These are phyloP conservation scores for Euglossa dilemma DNA, from an alignment of 1,140 invertebrate genomes.

Conservation along the genomic window DNA sequence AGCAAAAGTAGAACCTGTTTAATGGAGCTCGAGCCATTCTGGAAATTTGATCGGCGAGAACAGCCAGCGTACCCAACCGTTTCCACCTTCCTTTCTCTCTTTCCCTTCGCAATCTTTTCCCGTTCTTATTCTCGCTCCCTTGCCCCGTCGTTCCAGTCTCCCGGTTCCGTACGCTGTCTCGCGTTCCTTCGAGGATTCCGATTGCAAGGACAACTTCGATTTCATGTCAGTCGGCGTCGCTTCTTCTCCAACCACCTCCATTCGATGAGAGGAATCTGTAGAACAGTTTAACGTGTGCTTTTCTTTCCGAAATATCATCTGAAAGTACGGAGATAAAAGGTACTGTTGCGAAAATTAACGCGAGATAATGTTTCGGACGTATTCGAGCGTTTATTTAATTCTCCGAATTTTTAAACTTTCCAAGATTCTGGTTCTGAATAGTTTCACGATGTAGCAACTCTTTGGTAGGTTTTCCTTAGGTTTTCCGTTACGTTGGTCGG, in stretches of 20 bases:
- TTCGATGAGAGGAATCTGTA: slow-evolving; percentile 25
- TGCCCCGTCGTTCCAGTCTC: slow-evolving; percentile 45
- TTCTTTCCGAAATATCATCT: no score
- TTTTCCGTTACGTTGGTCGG: background rate
- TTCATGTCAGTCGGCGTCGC: slow-evolving; percentile 72
- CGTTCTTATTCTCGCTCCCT: slow-evolving; percentile 59
- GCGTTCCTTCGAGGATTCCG: slow-evolving; percentile 64
- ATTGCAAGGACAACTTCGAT: slow-evolving; percentile 77
- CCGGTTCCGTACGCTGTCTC: slow-evolving; percentile 13
- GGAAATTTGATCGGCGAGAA: slow-evolving; percentile 77
- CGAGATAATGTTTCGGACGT: no score
- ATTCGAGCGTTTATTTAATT: no score
- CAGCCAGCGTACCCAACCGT: slow-evolving; percentile 67
- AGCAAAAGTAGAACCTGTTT: slow-evolving; percentile 69
- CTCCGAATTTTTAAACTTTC: no score
- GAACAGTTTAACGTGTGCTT: no score
- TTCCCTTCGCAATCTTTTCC: slow-evolving; percentile 32
- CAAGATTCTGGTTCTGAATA: no score
- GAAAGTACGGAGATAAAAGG: no score
- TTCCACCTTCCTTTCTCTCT: slow-evolving; percentile 42
- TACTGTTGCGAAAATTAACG: no score
- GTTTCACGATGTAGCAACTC: background rate
- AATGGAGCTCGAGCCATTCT: slow-evolving; percentile 75
- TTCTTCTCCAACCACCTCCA: slow-evolving; percentile 42
- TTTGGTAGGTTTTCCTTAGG: background rate